Evolutionary conservation across 2,888 invertebrate species (phyloP).

Genomic region (Anoncus sp.): DNA sequence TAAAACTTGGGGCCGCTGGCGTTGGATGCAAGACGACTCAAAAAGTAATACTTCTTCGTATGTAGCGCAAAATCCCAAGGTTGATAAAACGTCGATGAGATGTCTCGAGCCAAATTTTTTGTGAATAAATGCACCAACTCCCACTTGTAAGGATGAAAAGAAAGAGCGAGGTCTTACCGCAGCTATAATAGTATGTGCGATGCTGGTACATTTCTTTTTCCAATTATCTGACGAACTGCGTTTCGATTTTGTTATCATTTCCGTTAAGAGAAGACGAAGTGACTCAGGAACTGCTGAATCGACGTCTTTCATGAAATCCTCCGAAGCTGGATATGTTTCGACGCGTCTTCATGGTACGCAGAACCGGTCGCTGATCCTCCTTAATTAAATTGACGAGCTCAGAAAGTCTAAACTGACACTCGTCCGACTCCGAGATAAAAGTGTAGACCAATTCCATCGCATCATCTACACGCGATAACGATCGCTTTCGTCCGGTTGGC

Average conservation of each 20-base stretch:
- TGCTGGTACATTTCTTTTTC: slow-evolving; percentile 34
- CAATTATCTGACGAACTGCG: slow-evolving; percentile 13
- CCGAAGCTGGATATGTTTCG: neutral
- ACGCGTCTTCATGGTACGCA: slow-evolving; percentile 28
- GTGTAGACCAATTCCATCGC: slow-evolving; percentile 31
- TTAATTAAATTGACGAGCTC: slow-evolving; percentile 31
- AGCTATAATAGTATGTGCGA: slow-evolving; percentile 62
- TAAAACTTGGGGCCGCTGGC: slow-evolving; percentile 22
- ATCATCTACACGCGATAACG: too few relatives aligned
- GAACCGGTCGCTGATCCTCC: slow-evolving; percentile 15
- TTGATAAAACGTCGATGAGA: slow-evolving; percentile 68
- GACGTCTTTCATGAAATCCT: slow-evolving; percentile 38
- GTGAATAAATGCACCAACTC: slow-evolving; percentile 51
- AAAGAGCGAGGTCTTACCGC: slow-evolving; percentile 74
- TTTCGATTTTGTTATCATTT: slow-evolving; percentile 43
- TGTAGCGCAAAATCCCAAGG: slow-evolving; percentile 70
- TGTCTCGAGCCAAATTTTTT: slow-evolving; percentile 61
- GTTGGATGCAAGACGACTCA: slow-evolving; percentile 64
- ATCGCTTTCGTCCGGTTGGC: slow-evolving; percentile 8
- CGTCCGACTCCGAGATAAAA: slow-evolving; percentile 30
- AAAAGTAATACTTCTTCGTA: slow-evolving; percentile 71
- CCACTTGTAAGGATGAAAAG: slow-evolving; percentile 68
- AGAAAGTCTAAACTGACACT: slow-evolving; percentile 37
- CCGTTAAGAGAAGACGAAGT: slow-evolving; percentile 67
- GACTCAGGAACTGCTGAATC: slow-evolving; percentile 62